Base-by-base conservation (phyloP, 1,140 invertebrate species). In the Glomeris maerens region DNA sequence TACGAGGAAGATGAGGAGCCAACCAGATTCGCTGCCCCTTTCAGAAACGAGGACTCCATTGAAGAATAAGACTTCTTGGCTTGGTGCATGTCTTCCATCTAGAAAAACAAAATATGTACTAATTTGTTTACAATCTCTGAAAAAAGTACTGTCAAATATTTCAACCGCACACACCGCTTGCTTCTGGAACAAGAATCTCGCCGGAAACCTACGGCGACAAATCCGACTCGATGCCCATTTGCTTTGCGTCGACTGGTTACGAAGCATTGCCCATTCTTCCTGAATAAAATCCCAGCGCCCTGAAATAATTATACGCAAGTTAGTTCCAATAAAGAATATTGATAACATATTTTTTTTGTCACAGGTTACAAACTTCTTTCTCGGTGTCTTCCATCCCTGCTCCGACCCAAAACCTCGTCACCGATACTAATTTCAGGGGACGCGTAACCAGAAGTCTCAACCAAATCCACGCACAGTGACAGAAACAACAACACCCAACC, bases 211-310 rank as follows among this genome's bases (percentile, higher is more conserved):
- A 52, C 79, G 73, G 13, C 78, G 71, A 59, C 79, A 80, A 39
- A 64, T 17, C 47, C 55, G 26, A 47, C 46, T 5, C 5, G 40
- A 42, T 5, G 40, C 4, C 5, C 20, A 42, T 4, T 47, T 50
- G 25, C n/a, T 50, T 42, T 21, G 5, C 5, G 5, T 42, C n/a
- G 49, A 47, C 14, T 22, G 3, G 23, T 50, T 50, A 17, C 40
- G 13, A 17, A 50, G 49, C 49, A 50, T 50, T n/a, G 74, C 74
- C 13, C 72, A 70, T 64, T 79, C 80, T 46, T 80, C 80, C 55
- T 82, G 80, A 58, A 87, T 79, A 66, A 84, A 87, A 62, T 85
- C 81, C 84, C 84, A 87, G 45, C 83, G 71, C 5, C 73, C 61
- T 1, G 57, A 49, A 72, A 59, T 38, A 25, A n/a, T n/a, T n/a